Conservation (phyloP, 2,797 vertebrate genomes). For the Podarcis lilfordi region DNA sequence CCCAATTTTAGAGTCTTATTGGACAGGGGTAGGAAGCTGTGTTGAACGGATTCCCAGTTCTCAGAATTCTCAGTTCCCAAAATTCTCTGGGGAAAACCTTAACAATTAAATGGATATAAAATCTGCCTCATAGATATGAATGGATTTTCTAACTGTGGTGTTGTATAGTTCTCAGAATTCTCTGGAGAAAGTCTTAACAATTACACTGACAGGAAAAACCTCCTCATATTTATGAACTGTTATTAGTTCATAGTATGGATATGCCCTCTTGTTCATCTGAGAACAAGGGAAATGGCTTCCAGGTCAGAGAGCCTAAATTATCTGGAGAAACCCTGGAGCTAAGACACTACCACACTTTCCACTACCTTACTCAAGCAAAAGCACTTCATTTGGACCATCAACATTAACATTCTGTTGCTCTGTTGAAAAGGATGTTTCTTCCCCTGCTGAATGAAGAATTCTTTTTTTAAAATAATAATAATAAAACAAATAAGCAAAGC, state of each 20-base stretch:
- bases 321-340: neutral
- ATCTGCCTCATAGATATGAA: too few relatives aligned
- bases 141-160: too few relatives aligned
- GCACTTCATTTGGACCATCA: neutral
- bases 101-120: too few relatives aligned
- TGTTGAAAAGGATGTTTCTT: neutral
- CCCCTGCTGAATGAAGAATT: constrained; percentile 10
- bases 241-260: neutral
- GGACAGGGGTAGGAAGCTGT: too few relatives aligned
- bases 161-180: neutral
- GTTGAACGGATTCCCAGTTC: too few relatives aligned
- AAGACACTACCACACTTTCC: neutral
- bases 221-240: neutral
- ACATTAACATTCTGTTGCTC: neutral
- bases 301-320: neutral
- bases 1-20: too few relatives aligned
- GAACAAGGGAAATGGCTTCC: neutral
- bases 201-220: neutral
- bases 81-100: too few relatives aligned
- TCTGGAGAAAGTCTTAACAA: neutral
- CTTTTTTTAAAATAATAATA: neutral
- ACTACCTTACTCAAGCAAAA: neutral
- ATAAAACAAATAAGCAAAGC: constrained; percentile 17
- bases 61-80: too few relatives aligned
- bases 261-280: neutral